phyloP scores from a whole-genome alignment of 37 sponge, comb jelly and placozoan species.

The Crambe crambe region DNA sequence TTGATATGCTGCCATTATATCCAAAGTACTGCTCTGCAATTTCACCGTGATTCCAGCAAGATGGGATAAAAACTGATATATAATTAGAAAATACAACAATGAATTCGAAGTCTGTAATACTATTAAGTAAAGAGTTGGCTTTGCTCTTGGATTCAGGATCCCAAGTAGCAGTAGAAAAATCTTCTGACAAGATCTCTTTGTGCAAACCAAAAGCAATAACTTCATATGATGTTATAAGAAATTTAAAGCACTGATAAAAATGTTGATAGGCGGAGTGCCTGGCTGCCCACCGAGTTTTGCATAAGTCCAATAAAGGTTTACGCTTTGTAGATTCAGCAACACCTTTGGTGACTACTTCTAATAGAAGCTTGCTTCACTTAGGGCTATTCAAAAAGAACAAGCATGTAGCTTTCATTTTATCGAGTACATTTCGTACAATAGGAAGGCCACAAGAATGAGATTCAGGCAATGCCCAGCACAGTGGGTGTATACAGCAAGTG shows the following conservation, averaged over 20 bases:
- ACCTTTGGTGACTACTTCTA: background rate
- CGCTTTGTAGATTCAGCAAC: too few relatives aligned
- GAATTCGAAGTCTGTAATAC: too few relatives aligned
- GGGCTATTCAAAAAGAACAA: constrained; percentile 18
- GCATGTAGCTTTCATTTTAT: constrained; percentile 1
- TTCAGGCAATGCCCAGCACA: constrained; percentile 65
- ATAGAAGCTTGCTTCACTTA: background rate
- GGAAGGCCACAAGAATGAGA: constrained; percentile 43
- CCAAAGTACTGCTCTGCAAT: too few relatives aligned
- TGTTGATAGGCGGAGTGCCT: constrained; percentile 39
- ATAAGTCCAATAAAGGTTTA: constrained; percentile 3
- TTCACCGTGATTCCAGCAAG: too few relatives aligned
- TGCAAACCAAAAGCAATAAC: too few relatives aligned
- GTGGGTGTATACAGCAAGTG: constrained; percentile 53
- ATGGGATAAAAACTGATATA: too few relatives aligned
- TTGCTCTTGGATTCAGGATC: too few relatives aligned
- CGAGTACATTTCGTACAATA: constrained; percentile 4
- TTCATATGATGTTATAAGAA: constrained; percentile 1
- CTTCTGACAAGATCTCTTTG: too few relatives aligned
- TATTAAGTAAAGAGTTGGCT: too few relatives aligned
- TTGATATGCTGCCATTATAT: too few relatives aligned
- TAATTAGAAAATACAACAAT: too few relatives aligned
- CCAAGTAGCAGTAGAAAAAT: too few relatives aligned
- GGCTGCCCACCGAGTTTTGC: constrained; percentile 23
- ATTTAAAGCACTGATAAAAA: constrained; percentile 24